phyloP scores from a whole-genome alignment of 2,113 vertebrate species.

The Centropus unirufus region DNA sequence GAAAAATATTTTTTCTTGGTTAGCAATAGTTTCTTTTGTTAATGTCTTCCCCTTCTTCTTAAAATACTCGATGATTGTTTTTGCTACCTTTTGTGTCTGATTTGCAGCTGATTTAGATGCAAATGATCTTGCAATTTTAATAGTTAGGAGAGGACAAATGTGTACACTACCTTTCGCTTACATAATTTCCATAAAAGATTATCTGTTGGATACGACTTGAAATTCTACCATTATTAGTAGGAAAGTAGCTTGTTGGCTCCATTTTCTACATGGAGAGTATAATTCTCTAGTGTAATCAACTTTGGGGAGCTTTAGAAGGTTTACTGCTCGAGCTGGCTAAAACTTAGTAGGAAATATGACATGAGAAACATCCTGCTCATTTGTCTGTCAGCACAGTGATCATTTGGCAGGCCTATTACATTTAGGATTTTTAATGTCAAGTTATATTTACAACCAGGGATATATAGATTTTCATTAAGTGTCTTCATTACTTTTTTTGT shows the following conservation, averaged over 20 bases:
- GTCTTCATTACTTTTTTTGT: constrained; percentile 39
- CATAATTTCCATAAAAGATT: not conserved
- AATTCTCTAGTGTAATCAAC: not conserved
- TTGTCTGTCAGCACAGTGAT: not conserved
- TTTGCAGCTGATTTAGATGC: not conserved
- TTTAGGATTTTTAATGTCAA: constrained; percentile 1
- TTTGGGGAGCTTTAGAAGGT: not conserved
- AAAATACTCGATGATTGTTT: not conserved
- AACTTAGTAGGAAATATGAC: not conserved
- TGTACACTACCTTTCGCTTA: not conserved
- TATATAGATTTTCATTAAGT: constrained; percentile 8
- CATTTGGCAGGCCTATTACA: not conserved
- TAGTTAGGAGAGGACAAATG: not conserved
- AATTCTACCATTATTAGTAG: not conserved
- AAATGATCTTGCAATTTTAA: not conserved
- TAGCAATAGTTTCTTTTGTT: not conserved
- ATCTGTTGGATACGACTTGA: not conserved
- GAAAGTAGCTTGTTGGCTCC: not conserved
- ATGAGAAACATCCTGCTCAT: not conserved
- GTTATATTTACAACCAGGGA: not conserved
- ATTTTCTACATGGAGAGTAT: not conserved
- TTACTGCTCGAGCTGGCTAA: not conserved
- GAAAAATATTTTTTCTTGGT: not conserved
- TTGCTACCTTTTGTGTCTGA: not conserved
- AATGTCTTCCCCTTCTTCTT: not conserved